phyloP scores from a whole-genome alignment of 2,113 vertebrate species.

The Halichoerus grypus region DNA sequence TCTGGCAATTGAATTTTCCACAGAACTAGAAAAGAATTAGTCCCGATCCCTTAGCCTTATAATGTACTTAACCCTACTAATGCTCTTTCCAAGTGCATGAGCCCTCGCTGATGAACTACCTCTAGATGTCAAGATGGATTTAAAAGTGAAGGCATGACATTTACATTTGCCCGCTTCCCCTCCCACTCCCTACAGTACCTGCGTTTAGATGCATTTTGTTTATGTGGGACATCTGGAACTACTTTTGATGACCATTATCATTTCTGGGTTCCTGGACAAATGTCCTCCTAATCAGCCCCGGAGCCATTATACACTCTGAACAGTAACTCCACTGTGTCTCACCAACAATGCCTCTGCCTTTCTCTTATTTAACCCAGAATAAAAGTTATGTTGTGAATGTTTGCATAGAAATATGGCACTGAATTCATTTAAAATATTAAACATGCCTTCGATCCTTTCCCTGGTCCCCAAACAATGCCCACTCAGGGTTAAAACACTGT shows the following conservation, averaged over 20 bases:
- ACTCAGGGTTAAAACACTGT: constrained; percentile 79
- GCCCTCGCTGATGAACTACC: not conserved
- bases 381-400: constrained; percentile 25
- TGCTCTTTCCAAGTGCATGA: not conserved
- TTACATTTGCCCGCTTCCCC: not conserved
- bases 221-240: constrained; percentile 22
- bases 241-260: constrained; percentile 29
- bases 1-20: constrained; percentile 61
- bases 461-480: not conserved
- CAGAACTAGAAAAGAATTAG: not conserved
- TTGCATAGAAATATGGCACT: not conserved
- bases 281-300: not conserved
- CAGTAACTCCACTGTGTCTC: constrained; percentile 25
- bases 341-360: constrained; percentile 18
- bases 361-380: not conserved
- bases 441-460: not conserved
- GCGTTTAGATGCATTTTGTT: constrained; percentile 6
- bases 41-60: not conserved
- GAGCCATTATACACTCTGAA: not conserved
- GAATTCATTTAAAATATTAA: constrained; percentile 33
- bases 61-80: constrained; percentile 21
- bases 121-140: constrained; percentile 44
- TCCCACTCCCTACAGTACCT: not conserved
- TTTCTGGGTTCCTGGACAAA: constrained; percentile 2
- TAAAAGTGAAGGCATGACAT: not conserved